Evolutionary conservation across 2,797 vertebrate species (phyloP).

Genomic region (Capromys pilorides): DNA sequence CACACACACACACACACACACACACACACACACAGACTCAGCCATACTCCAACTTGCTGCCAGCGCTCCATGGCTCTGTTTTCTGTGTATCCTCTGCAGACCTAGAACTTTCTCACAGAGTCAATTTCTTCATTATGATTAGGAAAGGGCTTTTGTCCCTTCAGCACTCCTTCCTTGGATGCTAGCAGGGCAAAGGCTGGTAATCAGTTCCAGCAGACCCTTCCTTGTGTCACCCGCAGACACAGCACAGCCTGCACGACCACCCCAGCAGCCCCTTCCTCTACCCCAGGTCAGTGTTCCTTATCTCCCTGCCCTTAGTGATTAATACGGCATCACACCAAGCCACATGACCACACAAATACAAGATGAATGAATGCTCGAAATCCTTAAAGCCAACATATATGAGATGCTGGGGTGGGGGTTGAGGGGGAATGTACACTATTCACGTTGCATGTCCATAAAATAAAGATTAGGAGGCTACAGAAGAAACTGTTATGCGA

Average conservation of each 20-base stretch:
- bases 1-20: no score
- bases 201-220: no score
- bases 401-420: background rate
- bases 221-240: background rate
- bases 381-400: background rate
- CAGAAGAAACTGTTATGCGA: background rate
- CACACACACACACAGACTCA: no score
- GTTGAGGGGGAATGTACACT: background rate
- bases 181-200: background rate
- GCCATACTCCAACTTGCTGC: background rate
- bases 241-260: background rate
- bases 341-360: background rate
- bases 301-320: background rate
- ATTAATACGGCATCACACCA: background rate
- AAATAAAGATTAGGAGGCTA: background rate
- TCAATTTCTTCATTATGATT: background rate
- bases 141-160: background rate
- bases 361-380: background rate
- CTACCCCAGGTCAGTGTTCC: background rate
- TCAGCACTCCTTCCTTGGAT: background rate
- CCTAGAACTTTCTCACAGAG: background rate
- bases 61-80: no score
- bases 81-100: background rate
- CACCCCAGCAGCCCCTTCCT: background rate
- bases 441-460: constrained; percentile 4